These are phyloP conservation scores for Linnaemya vulpina DNA, from an alignment of 2,888 invertebrate genomes.

Conservation along the genomic window DNA sequence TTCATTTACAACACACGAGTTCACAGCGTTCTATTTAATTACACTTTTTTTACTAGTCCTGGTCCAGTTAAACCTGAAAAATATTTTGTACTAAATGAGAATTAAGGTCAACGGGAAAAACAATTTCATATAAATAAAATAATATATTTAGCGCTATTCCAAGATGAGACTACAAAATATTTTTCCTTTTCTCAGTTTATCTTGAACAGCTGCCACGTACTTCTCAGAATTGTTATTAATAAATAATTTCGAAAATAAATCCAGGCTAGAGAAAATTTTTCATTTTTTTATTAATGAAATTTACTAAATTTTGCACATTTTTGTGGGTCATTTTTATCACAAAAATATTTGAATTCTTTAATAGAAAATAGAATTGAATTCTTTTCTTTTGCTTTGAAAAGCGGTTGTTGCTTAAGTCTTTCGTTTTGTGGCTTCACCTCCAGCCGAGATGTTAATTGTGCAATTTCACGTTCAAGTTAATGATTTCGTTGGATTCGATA, in stretches of 20 bases:
- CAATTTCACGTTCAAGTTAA: not conserved
- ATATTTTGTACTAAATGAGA: not conserved
- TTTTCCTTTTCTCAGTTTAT: too few relatives aligned
- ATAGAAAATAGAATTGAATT: not conserved
- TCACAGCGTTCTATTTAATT: constrained; percentile 5
- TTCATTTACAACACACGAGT: not conserved
- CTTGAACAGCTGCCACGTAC: too few relatives aligned
- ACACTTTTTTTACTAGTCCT: constrained; percentile 7
- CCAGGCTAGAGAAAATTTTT: too few relatives aligned
- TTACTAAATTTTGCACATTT: not conserved
- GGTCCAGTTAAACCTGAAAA: constrained; percentile 13
- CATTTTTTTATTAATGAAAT: too few relatives aligned
- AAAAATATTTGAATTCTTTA: not conserved
- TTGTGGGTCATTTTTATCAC: constrained; percentile 38
- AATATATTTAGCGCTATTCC: too few relatives aligned
- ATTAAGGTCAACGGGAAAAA: constrained; percentile 24
- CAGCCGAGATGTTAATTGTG: constrained; percentile 17
- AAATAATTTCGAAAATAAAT: too few relatives aligned
- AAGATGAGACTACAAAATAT: too few relatives aligned
- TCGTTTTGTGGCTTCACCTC: constrained; percentile 20
- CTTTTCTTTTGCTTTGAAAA: not conserved
- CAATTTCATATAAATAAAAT: too few relatives aligned
- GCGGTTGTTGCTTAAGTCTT: constrained; percentile 62
- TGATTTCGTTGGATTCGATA: not conserved
- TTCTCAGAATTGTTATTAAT: too few relatives aligned